phyloP scores from a whole-genome alignment of 2,888 invertebrate genomes.

The Mythimna ferrago region DNA sequence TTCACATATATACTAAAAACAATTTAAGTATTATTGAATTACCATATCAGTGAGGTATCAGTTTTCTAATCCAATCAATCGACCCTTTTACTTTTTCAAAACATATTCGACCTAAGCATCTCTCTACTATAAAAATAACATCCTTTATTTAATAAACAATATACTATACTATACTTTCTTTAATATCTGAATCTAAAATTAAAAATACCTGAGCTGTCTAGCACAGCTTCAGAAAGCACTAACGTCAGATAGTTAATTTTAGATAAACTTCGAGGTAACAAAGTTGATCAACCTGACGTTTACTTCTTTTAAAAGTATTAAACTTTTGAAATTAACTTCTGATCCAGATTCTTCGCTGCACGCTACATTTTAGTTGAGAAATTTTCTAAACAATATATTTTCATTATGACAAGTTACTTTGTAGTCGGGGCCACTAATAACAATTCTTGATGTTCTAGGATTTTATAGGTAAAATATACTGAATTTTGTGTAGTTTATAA shows the following conservation, averaged over 20 bases:
- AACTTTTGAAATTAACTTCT: constrained; percentile 57
- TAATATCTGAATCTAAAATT: constrained; percentile 18
- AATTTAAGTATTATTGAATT: too few relatives aligned
- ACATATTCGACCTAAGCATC: too few relatives aligned
- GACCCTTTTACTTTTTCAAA: too few relatives aligned
- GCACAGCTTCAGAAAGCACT: not conserved
- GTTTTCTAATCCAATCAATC: too few relatives aligned
- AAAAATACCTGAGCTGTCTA: constrained; percentile 21
- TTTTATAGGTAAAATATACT: not conserved
- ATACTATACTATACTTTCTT: not conserved
- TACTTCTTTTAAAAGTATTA: constrained; percentile 45
- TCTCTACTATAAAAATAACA: not conserved
- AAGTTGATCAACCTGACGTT: constrained; percentile 40
- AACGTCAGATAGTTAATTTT: constrained; percentile 35
- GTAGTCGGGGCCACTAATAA: constrained; percentile 11
- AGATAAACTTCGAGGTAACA: constrained; percentile 34
- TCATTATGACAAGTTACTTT: constrained; percentile 35
- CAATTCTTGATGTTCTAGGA: constrained; percentile 11
- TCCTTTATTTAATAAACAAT: too few relatives aligned
- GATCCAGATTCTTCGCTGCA: constrained; percentile 40
- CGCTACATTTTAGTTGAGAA: constrained; percentile 21
- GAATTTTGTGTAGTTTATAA: not conserved
- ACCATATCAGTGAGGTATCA: too few relatives aligned
- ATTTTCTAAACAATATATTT: constrained; percentile 53
- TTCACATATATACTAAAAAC: too few relatives aligned